phyloP scores from a whole-genome alignment of 2,797 vertebrate species.

The Babyrousa celebensis region DNA sequence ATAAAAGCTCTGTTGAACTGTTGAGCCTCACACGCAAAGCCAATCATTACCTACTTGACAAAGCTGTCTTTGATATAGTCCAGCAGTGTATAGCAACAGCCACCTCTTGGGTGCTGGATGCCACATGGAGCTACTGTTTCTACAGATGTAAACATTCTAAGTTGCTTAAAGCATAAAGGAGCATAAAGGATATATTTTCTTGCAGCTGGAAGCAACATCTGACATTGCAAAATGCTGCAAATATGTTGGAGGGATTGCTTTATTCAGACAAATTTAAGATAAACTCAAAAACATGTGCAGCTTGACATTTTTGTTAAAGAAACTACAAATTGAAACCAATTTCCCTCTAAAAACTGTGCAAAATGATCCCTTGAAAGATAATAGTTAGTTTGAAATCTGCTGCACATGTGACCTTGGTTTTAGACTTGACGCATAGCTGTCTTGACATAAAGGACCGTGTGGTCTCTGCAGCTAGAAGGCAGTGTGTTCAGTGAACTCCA shows the following conservation, averaged over 20 bases:
- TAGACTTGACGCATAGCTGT: not conserved
- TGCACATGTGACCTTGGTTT: conserved; percentile 48
- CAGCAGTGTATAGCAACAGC: conserved; percentile 66
- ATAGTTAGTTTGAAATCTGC: conserved; percentile 49
- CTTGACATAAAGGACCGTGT: not conserved
- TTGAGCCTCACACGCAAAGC: conserved; percentile 83
- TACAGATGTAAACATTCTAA: conserved; percentile 83
- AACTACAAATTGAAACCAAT: conserved; percentile 21
- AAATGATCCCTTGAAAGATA: conserved; percentile 42
- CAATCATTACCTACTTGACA: conserved; percentile 82
- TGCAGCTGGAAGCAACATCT: conserved; percentile 90
- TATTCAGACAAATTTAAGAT: conserved; percentile 81
- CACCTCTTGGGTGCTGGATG: conserved; percentile 80
- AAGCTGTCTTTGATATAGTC: conserved; percentile 75
- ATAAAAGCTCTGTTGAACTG: conserved; percentile 84
- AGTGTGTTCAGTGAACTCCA: not conserved
- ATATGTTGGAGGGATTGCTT: conserved; percentile 61
- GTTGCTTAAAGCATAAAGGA: conserved; percentile 81
- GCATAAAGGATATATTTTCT: conserved; percentile 84
- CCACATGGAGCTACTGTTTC: conserved; percentile 73
- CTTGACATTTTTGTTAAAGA: conserved; percentile 64
- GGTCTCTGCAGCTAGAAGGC: not conserved
- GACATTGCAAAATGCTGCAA: conserved; percentile 86
- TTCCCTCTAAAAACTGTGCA: not conserved
- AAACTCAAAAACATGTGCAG: not conserved